Conservation (phyloP, 2,888 invertebrate species). For the Abrostola triplasia region DNA sequence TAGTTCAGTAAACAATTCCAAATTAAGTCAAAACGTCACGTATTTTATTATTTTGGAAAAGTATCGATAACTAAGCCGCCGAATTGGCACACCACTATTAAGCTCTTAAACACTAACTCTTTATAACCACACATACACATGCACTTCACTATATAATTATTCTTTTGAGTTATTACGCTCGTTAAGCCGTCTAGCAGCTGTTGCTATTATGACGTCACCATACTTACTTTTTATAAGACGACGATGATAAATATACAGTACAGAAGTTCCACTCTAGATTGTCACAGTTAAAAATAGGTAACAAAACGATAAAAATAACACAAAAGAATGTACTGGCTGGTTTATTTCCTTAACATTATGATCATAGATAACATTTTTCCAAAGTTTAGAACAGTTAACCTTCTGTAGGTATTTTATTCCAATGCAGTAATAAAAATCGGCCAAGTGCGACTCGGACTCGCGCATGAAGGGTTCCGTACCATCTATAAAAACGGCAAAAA, state of each 20-base stretch:
- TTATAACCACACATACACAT: slow-evolving; percentile 34
- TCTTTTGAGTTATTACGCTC: slow-evolving; percentile 56
- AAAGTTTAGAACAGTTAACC: too few species aligned
- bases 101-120: slow-evolving; percentile 18
- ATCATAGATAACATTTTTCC: too few species aligned
- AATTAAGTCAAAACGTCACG: too few species aligned
- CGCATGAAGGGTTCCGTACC: too few species aligned
- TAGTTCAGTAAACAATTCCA: too few species aligned
- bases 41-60: too few species aligned
- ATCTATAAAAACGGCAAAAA: too few species aligned
- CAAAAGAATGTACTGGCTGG: too few species aligned
- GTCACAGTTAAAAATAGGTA: not conserved
- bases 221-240: slow-evolving; percentile 41
- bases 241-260: slow-evolving; percentile 6
- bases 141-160: slow-evolving; percentile 51
- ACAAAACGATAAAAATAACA: not conserved
- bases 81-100: slow-evolving; percentile 12
- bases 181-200: slow-evolving; percentile 55
- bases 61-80: not conserved
- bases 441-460: too few species aligned
- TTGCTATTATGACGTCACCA: slow-evolving; percentile 54
- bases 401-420: too few species aligned
- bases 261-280: slow-evolving; percentile 15
- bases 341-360: too few species aligned
- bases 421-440: not conserved